These are phyloP conservation scores for Cydia splendana DNA, from an alignment of 1,140 invertebrate species.

Conservation along the genomic window DNA sequence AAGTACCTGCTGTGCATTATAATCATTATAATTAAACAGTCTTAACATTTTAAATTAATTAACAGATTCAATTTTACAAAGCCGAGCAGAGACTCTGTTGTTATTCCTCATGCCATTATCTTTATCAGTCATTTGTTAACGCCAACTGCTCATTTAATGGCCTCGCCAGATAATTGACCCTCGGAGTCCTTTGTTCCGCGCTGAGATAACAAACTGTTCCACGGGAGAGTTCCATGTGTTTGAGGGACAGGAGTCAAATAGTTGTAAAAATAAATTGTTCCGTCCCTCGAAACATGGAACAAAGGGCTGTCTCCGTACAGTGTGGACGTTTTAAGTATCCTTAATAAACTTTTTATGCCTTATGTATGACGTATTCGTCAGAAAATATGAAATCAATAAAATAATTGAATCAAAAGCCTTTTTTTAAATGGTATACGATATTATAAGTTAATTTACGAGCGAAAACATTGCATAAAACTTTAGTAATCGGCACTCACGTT, in stretches of 20 bases:
- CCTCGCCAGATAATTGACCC: neutral
- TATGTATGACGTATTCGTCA: no score
- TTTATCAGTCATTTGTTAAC: slow-evolving; percentile 1
- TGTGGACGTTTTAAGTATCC: neutral
- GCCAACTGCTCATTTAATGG: slow-evolving; percentile 4
- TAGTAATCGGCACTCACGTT: no score
- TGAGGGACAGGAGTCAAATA: neutral
- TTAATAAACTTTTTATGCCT: neutral
- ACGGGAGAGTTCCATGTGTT: neutral
- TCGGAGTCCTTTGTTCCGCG: neutral
- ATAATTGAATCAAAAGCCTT: no score
- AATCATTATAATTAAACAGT: no score
- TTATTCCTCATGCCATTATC: neutral
- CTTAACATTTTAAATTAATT: no score
- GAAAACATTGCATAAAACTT: no score
- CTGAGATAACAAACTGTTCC: slow-evolving; percentile 10
- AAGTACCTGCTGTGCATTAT: no score
- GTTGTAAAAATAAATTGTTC: neutral
- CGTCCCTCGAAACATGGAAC: neutral
- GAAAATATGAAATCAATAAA: no score
- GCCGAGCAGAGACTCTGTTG: neutral
- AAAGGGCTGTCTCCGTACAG: neutral
- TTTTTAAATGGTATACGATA: no score
- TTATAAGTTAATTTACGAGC: no score
- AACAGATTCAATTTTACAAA: neutral